These are phyloP conservation scores for rabbit (Oryctolagus cuniculus) DNA, from an alignment of 2,113 vertebrate genomes.

Conservation along the genomic window DNA sequence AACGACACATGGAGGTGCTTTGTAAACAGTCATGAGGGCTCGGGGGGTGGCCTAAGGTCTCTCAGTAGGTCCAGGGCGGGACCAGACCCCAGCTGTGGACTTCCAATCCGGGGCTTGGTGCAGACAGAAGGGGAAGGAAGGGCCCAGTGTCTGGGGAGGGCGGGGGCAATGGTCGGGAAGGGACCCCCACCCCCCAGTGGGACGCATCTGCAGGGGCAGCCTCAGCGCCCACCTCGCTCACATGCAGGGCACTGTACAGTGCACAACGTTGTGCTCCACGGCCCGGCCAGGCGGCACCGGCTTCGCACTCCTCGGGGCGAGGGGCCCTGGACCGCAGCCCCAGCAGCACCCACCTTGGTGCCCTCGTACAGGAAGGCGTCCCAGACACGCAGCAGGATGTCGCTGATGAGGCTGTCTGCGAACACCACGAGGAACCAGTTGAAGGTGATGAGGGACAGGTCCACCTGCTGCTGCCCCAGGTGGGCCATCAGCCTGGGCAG, in stretches of 20 bases:
- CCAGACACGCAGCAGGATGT: slow-evolving; percentile 95
- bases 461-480: slow-evolving; percentile 90
- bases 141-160: too few relatives aligned
- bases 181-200: not conserved
- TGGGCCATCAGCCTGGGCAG: slow-evolving; percentile 93
- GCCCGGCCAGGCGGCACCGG: not conserved
- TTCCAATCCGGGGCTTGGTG: not conserved
- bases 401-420: slow-evolving; percentile 94
- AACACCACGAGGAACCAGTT: slow-evolving; percentile 98
- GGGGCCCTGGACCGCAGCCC: not conserved
- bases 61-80: not conserved
- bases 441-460: slow-evolving; percentile 95
- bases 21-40: not conserved
- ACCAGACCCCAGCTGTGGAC: not conserved
- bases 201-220: not conserved
- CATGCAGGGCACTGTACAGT: not conserved
- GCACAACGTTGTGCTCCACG: not conserved
- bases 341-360: slow-evolving; percentile 90
- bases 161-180: too few relatives aligned
- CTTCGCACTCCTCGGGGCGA: not conserved
- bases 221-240: not conserved
- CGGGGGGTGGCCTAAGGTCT: not conserved
- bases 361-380: slow-evolving; percentile 97
- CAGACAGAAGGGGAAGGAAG: not conserved
- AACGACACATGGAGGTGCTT: not conserved